A percentile compares a stretch with the other conserved stretches of the same genome.
Conservation (phyloP, 2,113 vertebrate genomes). For the Brachionichthys hirsutus region DNA sequence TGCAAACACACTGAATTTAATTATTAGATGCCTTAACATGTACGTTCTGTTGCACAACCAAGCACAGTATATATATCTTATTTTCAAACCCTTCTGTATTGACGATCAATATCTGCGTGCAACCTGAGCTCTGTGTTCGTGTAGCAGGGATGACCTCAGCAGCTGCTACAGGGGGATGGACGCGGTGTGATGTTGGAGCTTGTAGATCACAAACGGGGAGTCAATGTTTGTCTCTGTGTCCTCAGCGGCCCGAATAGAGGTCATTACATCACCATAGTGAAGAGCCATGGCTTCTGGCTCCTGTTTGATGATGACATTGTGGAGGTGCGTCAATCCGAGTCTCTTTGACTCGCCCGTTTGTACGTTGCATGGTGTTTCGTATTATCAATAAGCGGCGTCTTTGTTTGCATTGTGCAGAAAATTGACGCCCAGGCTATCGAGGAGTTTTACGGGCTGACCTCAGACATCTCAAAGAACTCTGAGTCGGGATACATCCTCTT, state of each 20-base stretch:
- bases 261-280: constrained; percentile 98
- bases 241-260: constrained; percentile 93
- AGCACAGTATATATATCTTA: too few relatives aligned
- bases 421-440: constrained; percentile 98
- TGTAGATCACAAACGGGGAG: not conserved
- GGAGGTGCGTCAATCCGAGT: constrained; percentile 83
- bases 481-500: constrained; percentile 99
- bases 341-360: constrained; percentile 23
- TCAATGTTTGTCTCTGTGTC: constrained; percentile 57
- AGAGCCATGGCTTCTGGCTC: constrained; percentile 98
- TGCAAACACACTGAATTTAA: too few relatives aligned
- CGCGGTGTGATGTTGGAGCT: too few relatives aligned
- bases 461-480: constrained; percentile 98
- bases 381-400: not conserved
- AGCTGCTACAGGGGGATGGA: not conserved
- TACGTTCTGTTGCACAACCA: too few relatives aligned
- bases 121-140: not conserved
- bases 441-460: constrained; percentile 97
- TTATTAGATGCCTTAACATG: too few relatives aligned
- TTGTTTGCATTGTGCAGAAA: constrained; percentile 80
- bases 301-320: constrained; percentile 98
- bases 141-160: not conserved
- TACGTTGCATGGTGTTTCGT: not conserved
- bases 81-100: too few relatives aligned
- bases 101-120: not conserved